These are phyloP conservation scores for Pharmacophagus antenor DNA, from an alignment of 2,888 invertebrate genomes.

Conservation along the genomic window DNA sequence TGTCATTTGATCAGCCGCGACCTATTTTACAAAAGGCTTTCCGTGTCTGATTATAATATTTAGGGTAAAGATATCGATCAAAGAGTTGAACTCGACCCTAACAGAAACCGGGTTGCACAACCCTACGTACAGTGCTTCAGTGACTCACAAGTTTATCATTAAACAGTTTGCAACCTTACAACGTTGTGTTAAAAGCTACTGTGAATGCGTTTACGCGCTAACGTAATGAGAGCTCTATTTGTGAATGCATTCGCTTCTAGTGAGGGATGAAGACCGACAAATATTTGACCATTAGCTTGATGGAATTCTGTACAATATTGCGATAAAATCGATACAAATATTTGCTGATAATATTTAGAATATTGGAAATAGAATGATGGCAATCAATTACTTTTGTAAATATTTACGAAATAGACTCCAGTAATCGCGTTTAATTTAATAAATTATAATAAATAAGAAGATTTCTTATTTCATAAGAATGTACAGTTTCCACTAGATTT, in stretches of 20 bases:
- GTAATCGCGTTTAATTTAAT: no score
- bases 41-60: slow-evolving; percentile 42
- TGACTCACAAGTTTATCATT: slow-evolving; percentile 50
- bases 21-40: slow-evolving; percentile 42
- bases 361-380: no score
- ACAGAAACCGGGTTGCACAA: slow-evolving; percentile 35
- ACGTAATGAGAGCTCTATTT: slow-evolving; percentile 30
- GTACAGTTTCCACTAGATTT: no score
- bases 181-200: slow-evolving; percentile 8
- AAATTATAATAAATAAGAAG: neutral
- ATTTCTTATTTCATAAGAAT: no score
- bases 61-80: slow-evolving; percentile 61
- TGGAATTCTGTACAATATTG: slow-evolving; percentile 45
- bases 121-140: slow-evolving; percentile 40
- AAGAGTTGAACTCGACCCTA: slow-evolving; percentile 55
- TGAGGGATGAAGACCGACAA: slow-evolving; percentile 45
- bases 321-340: slow-evolving; percentile 22
- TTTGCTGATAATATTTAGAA: neutral
- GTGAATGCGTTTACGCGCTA: neutral
- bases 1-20: slow-evolving; percentile 34
- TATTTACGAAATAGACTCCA: no score
- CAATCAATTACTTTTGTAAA: neutral
- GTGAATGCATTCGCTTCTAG: slow-evolving; percentile 45
- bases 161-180: slow-evolving; percentile 15
- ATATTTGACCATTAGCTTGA: slow-evolving; percentile 66